Evolutionary conservation across 2,888 invertebrate species (phyloP).

Genomic region (Chalcis sispes): DNA sequence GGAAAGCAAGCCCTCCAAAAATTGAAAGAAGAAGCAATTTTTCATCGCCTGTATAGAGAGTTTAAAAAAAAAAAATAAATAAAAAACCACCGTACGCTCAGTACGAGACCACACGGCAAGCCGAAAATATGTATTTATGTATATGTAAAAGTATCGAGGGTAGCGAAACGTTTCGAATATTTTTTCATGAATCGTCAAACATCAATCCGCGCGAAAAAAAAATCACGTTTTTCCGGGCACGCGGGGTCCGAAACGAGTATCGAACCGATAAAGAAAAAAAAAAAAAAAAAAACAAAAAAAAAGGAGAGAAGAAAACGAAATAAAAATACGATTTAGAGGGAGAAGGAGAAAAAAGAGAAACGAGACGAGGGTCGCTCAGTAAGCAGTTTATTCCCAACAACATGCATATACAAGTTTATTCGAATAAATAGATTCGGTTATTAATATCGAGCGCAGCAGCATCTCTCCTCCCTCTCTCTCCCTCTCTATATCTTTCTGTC

Average conservation of each 20-base stretch:
- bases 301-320: no score
- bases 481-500: neutral
- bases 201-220: slow-evolving; percentile 31
- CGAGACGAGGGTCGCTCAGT: slow-evolving; percentile 2
- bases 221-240: no score
- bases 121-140: no score
- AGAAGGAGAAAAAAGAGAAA: neutral
- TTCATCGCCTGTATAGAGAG: neutral
- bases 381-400: slow-evolving; percentile 31
- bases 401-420: slow-evolving; percentile 39
- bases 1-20: neutral
- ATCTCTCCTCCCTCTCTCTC: no score
- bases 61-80: neutral
- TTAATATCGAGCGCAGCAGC: slow-evolving; percentile 60
- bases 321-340: neutral
- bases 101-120: neutral
- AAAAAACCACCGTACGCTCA: neutral
- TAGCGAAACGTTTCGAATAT: neutral
- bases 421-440: slow-evolving; percentile 60
- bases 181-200: slow-evolving; percentile 40
- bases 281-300: no score
- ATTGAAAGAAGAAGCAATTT: slow-evolving; percentile 35
- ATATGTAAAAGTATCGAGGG: no score
- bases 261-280: no score
- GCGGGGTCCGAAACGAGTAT: no score